Evolutionary conservation across 2,113 vertebrate genomes (phyloP), one percentile per base, ranked within the genome.

Genomic region (Aptenodytes patagonicus): DNA sequence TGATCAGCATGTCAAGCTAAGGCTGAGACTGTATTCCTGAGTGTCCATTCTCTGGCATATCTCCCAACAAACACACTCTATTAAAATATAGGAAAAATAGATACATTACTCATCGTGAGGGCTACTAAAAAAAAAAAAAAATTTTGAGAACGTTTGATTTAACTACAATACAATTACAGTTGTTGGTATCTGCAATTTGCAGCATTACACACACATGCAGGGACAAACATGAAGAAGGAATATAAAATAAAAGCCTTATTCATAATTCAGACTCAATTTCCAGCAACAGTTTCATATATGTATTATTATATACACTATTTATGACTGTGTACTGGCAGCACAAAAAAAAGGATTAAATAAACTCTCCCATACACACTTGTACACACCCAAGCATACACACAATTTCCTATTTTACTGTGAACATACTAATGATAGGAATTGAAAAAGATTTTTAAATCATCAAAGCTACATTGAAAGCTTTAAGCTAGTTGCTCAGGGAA

Each of bases 231-330:
- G 90, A 85, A 68, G 51, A 32, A 73, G 17, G 54, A 84, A 80
- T 46, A 75, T 52, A 82, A 91, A 94, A 47, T 64, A 84, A 79
- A 96, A 58, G 28, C 44, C 54, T 91, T 82, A 77, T n/a, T 80
- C 81, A 69, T 82, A 91, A 89, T 87, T 95, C 62, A 89, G 61
- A 64, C 34, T 94, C 66, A 22, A 83, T 89, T 96, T 83, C 44
- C 83, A 94, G 73, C 28, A 83, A 79, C 29, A 49, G 19, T 77
- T 95, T 91, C 44, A 62, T 61, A 51, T 38, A 71, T 4, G 5
- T 49, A 44, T 89, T 83, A 92, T 75, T 88, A 93, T 68, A 86
- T 13, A 83, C 6, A 66, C 17, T 60, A 80, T 62, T 94, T 83
- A 83, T 47, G 71, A 76, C 68, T 83, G 6, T n/a, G 36, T 79